Evolutionary conservation across 1,140 invertebrate species (phyloP).

Genomic region (Hetaerina americana): DNA sequence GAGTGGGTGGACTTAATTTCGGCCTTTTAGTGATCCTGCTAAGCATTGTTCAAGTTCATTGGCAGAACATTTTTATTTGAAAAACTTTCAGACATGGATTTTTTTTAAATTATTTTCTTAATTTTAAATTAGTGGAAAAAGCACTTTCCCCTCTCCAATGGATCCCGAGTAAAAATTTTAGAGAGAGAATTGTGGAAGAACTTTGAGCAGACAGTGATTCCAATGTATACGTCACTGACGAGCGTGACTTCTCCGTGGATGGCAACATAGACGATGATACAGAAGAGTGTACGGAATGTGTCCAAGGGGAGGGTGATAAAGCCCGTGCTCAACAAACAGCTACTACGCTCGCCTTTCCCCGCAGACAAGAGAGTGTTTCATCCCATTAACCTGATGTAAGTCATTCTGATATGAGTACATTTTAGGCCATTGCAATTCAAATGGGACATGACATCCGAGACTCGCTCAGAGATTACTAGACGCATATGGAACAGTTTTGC

Average conservation of each 20-base stretch:
- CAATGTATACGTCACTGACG: not conserved
- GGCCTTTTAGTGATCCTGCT: too few species aligned
- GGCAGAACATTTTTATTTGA: too few species aligned
- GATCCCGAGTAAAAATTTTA: too few species aligned
- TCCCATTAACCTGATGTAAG: not conserved
- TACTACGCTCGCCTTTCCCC: not conserved
- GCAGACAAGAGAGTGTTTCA: too few species aligned
- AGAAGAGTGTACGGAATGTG: not conserved
- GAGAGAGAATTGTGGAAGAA: not conserved
- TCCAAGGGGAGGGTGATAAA: not conserved
- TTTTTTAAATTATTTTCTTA: too few species aligned
- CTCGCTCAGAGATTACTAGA: not conserved
- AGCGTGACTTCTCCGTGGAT: not conserved
- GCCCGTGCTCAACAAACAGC: not conserved
- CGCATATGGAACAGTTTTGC: not conserved
- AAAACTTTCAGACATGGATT: too few species aligned
- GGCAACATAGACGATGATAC: not conserved
- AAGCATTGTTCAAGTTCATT: too few species aligned
- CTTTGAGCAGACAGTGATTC: not conserved
- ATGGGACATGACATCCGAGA: not conserved
- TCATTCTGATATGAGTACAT: not conserved
- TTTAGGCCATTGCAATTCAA: not conserved
- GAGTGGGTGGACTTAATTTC: too few species aligned
- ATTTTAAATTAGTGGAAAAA: too few species aligned
- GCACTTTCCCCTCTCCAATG: too few species aligned